These are phyloP conservation scores for Laticauda laticaudata DNA, from an alignment of 2,113 vertebrate genomes.

Conservation along the genomic window DNA sequence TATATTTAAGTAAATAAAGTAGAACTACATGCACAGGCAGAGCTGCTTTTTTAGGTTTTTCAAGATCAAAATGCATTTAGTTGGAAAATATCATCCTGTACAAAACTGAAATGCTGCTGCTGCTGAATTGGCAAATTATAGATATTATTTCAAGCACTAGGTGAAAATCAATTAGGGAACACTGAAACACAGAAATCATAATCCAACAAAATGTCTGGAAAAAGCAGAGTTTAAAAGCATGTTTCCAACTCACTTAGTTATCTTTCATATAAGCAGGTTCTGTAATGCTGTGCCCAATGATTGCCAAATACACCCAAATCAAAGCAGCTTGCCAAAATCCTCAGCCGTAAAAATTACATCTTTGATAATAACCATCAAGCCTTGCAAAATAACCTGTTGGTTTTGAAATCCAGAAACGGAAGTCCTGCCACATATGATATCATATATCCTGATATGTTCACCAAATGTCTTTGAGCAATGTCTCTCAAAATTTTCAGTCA, in stretches of 20 bases:
- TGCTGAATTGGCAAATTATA: background rate
- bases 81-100: background rate
- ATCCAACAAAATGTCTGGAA: background rate
- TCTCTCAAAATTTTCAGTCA: background rate
- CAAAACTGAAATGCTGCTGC: background rate
- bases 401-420: constrained; percentile 11
- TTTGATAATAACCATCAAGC: constrained; percentile 35
- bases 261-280: background rate
- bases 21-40: background rate
- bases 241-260: background rate
- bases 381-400: constrained; percentile 17
- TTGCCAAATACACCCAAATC: constrained; percentile 6
- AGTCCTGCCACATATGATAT: background rate
- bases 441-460: background rate
- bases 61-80: background rate
- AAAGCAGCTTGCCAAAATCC: constrained; percentile 37
- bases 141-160: background rate
- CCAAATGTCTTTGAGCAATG: background rate
- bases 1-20: background rate
- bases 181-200: background rate
- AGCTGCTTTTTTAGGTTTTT: background rate
- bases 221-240: background rate
- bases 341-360: constrained; percentile 31
- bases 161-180: background rate
- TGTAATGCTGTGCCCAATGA: background rate